Evolutionary conservation across 2,888 invertebrate species (phyloP), one percentile per base, ranked within the genome.

Genomic region (Cremastobaeus sp.): DNA sequence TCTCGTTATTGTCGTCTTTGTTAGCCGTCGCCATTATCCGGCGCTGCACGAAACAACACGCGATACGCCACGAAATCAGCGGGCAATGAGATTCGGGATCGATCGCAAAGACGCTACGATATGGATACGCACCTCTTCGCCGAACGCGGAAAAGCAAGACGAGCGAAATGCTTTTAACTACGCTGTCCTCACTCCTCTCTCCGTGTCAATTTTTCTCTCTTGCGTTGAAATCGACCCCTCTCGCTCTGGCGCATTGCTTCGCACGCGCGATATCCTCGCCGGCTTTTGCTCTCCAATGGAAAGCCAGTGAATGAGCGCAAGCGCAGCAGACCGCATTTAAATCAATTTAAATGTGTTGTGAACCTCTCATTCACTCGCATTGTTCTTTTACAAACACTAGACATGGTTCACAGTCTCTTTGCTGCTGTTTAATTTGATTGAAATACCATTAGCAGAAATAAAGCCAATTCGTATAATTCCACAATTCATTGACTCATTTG

Each of bases 1-100:
- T 91, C 76, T 88, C 89, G 77, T 79, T 77, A 78, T 82, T 81
- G 79, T 88, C 84, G 77, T 87, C 85, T 79, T 88, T 88, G 71
- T 84, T 84, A 55, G 87, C 85, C 79, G 89, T 89, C 89, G 89
- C 89, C 81, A 82, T 84, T 76, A 68, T 70, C 62, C 66, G 76
- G 70, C 72, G 57, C 60, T 52, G 32, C 52, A 45, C 69, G 47
- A 57, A 35, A 71, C 15, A 45, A 50, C 62, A 57, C 68, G 57
- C 62, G 55, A 43, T 39, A 48, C 59, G 48, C 50, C 32, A 66
- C 34, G 37, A 14, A 52, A 45, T 43, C 45, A 59, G 47, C 43
- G 52, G 30, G 48, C 65, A 34, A 54, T 72, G 54, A 65, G 47
- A 65, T 66, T 66, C 54, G 47, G 41, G 37, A 73, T 73, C 66